Conservation (phyloP, 2,113 vertebrate species). For the Oplegnathus fasciatus region DNA sequence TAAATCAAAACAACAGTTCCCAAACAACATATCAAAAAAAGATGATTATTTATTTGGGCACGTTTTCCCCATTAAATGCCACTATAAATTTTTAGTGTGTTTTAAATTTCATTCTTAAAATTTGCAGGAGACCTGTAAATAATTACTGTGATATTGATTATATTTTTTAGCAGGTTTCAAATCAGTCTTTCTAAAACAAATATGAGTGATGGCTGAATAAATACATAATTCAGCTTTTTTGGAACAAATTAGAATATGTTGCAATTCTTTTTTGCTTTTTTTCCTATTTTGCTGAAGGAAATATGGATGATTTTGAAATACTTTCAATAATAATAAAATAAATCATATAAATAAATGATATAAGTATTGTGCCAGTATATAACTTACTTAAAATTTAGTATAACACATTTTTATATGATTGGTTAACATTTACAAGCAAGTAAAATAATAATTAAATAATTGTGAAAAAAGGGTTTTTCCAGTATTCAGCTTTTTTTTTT, state of each 20-base stretch:
- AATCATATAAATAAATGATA: not conserved
- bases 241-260: not conserved
- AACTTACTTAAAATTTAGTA: not conserved
- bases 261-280: not conserved
- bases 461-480: not conserved
- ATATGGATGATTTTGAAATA: not conserved
- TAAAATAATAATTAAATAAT: not conserved
- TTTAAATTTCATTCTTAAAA: not conserved
- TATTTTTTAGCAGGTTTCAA: not conserved
- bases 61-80: not conserved
- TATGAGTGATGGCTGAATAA: not conserved
- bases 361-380: not conserved
- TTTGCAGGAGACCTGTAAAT: not conserved
- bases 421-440: not conserved
- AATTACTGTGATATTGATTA: not conserved
- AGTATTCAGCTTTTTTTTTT: not conserved
- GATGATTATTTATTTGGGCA: not conserved
- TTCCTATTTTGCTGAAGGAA: not conserved
- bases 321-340: not conserved
- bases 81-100: not conserved
- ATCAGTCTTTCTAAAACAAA: constrained; percentile 5
- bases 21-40: not conserved
- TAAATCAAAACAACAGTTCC: not conserved
- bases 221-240: not conserved
- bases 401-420: not conserved